Percentiles rank a stretch among this genome's conserved stretches.
These are phyloP conservation scores for Sminthurides aquaticus DNA, from an alignment of 2,888 invertebrate genomes.

Conservation along the genomic window DNA sequence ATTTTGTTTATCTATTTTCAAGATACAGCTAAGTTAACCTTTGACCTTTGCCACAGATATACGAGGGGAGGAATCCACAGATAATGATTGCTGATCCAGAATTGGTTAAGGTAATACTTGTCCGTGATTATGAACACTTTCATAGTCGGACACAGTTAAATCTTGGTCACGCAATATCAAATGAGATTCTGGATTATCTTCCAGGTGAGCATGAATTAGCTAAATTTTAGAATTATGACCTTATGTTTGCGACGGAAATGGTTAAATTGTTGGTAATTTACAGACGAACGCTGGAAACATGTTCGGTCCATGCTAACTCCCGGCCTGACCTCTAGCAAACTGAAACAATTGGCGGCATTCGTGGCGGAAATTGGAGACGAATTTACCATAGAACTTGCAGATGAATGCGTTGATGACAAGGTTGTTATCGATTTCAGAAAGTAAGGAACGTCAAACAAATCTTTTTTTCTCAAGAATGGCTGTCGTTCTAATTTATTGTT, in stretches of 20 bases:
- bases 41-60: constrained; percentile 26
- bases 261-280: constrained; percentile 5
- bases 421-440: constrained; percentile 33
- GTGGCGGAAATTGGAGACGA: constrained; percentile 27
- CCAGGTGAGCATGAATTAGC: constrained; percentile 22
- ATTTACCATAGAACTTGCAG: constrained; percentile 14
- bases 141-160: constrained; percentile 24
- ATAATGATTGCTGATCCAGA: constrained; percentile 30
- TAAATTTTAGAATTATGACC: too few relatives aligned
- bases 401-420: constrained; percentile 23
- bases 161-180: constrained; percentile 27
- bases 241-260: background rate
- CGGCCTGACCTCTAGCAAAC: constrained; percentile 32
- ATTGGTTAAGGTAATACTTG: constrained; percentile 25
- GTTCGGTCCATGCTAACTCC: constrained; percentile 33
- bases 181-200: constrained; percentile 32
- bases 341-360: constrained; percentile 31
- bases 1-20: too few relatives aligned
- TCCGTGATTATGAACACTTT: constrained; percentile 29
- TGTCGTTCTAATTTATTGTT: background rate
- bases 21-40: too few relatives aligned
- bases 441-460: constrained; percentile 7
- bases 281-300: constrained; percentile 32
- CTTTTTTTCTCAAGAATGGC: background rate
- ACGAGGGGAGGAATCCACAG: constrained; percentile 30